Conservation (phyloP, 2,797 vertebrate species). For the Myotis planiceps region DNA sequence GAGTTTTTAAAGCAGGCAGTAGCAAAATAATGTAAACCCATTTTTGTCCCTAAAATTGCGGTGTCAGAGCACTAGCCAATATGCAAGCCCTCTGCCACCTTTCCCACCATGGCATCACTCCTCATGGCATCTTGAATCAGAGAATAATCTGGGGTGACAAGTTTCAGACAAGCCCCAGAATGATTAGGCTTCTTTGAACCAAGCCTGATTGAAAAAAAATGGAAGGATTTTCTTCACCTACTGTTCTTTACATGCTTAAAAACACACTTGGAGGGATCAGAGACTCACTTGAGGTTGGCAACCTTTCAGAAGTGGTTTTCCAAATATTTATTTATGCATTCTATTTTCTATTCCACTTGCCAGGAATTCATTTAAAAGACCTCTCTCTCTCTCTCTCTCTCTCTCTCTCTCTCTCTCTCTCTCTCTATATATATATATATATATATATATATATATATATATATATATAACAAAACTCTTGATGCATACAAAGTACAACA, state of each 20-base stretch:
- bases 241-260: neutral
- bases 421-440: neutral
- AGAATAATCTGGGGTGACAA: neutral
- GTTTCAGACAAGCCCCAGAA: neutral
- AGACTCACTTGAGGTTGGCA: slow-evolving; percentile 20
- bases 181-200: neutral
- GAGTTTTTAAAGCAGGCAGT: neutral
- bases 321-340: slow-evolving; percentile 70
- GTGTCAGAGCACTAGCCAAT: neutral
- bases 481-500: slow-evolving; percentile 54
- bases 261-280: neutral
- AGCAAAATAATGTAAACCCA: neutral
- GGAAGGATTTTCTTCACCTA: neutral
- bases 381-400: neutral
- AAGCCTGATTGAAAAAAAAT: neutral
- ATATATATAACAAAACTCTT: slow-evolving; percentile 41
- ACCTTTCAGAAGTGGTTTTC: neutral
- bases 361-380: slow-evolving; percentile 57
- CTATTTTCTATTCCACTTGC: slow-evolving; percentile 61
- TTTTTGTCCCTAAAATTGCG: neutral
- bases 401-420: neutral
- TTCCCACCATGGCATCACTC: no score
- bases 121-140: neutral
- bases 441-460: neutral
- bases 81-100: neutral